Percentiles rank a stretch among this genome's conserved stretches.
Conservation (phyloP, 2,888 invertebrate genomes). For the Sycophila texana region DNA sequence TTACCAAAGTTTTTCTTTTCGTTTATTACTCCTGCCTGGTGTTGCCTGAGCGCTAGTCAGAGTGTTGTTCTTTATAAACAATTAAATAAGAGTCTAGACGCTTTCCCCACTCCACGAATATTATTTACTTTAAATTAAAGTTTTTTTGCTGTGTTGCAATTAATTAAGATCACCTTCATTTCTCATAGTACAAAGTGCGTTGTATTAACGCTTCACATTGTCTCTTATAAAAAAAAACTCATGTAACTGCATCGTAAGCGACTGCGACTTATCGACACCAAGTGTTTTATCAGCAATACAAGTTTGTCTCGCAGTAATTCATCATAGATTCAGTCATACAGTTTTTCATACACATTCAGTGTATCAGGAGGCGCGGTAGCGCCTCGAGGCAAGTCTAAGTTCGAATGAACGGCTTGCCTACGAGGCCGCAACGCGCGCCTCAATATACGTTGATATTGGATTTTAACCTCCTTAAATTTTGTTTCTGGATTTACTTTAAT, state of each 20-base stretch:
- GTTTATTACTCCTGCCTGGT: slow-evolving; percentile 36
- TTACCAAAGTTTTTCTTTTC: slow-evolving; percentile 9
- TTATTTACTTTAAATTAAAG: slow-evolving; percentile 29
- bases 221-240: slow-evolving; percentile 17
- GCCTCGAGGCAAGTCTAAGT: too few relatives aligned
- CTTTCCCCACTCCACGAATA: slow-evolving; percentile 27
- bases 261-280: background rate
- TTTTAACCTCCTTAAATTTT: too few relatives aligned
- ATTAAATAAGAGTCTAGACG: slow-evolving; percentile 12
- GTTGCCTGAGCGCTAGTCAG: slow-evolving; percentile 37
- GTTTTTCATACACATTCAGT: slow-evolving; percentile 6
- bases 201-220: slow-evolving; percentile 23
- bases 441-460: too few relatives aligned
- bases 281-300: background rate
- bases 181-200: slow-evolving; percentile 13
- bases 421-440: too few relatives aligned
- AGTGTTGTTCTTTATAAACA: slow-evolving; percentile 4
- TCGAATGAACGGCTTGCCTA: too few relatives aligned
- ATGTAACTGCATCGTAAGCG: too few relatives aligned
- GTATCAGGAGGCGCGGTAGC: too few relatives aligned
- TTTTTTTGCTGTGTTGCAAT: slow-evolving; percentile 38
- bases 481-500: slow-evolving; percentile 6
- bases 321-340: slow-evolving; percentile 19
- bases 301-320: slow-evolving; percentile 24
- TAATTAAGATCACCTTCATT: slow-evolving; percentile 24